Evolutionary conservation across 1,140 invertebrate genomes (phyloP).

Genomic region (Apis mellifera): DNA sequence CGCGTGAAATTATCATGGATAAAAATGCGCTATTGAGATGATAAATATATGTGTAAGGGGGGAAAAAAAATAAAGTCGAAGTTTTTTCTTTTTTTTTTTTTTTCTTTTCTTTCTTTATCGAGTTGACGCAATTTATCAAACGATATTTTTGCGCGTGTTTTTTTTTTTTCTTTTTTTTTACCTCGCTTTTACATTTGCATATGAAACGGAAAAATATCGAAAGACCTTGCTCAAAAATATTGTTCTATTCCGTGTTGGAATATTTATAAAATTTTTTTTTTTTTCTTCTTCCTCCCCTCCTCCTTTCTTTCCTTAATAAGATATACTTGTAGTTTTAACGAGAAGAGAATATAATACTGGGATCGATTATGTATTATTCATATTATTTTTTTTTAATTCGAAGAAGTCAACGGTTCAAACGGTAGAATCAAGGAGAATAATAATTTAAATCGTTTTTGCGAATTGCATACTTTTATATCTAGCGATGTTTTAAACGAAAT

Average conservation of each 20-base stretch:
- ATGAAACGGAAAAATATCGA: too few relatives aligned
- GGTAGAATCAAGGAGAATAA: neutral
- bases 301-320: neutral
- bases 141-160: too few relatives aligned
- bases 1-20: neutral
- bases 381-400: neutral
- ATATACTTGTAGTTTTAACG: neutral
- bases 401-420: neutral
- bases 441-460: neutral
- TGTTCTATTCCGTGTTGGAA: neutral
- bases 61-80: too few relatives aligned
- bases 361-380: neutral
- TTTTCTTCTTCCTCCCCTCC: too few relatives aligned
- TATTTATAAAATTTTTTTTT: neutral
- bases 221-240: neutral
- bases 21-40: neutral
- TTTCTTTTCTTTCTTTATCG: too few relatives aligned
- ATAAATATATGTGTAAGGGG: neutral
- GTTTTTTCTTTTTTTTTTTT: too few relatives aligned
- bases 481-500: neutral
- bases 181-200: too few relatives aligned
- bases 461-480: neutral
- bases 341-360: too few relatives aligned
- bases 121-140: too few relatives aligned
- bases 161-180: too few relatives aligned